Conservation (phyloP, 2,888 invertebrate genomes). For the Enoplolaimus lenunculus region DNA sequence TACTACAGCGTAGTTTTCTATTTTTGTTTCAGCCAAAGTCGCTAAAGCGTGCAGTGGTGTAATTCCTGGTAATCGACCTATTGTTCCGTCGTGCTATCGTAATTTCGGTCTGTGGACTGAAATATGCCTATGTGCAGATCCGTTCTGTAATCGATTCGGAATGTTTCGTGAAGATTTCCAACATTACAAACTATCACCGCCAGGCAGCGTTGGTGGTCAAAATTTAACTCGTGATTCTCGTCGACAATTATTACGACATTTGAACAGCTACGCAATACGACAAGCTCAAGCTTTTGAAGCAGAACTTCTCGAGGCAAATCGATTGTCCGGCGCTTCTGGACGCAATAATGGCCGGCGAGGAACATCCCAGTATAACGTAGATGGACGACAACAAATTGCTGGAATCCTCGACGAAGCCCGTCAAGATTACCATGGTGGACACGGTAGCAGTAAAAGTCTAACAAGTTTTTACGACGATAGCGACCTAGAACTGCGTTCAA, state of each 20-base stretch:
- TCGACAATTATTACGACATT: neutral
- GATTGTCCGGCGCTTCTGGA: too few species aligned
- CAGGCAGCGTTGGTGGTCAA: neutral
- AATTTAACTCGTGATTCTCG: neutral
- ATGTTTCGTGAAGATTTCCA: conserved; percentile 15
- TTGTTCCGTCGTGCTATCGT: conserved; percentile 13
- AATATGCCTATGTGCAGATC: conserved; percentile 17
- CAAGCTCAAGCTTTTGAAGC: neutral
- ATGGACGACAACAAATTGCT: neutral
- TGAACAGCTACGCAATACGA: neutral
- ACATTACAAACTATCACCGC: neutral
- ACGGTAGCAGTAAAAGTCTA: too few species aligned
- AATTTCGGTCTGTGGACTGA: conserved; percentile 11
- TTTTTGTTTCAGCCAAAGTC: conserved; percentile 8
- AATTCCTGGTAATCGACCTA: neutral
- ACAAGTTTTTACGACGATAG: neutral
- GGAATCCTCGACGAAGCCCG: neutral
- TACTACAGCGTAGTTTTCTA: too few species aligned
- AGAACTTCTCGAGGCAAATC: too few species aligned
- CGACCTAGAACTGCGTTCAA: neutral
- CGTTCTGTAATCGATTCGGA: conserved; percentile 9
- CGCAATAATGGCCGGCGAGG: neutral
- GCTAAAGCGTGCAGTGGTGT: conserved; percentile 7
- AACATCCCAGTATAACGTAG: neutral
- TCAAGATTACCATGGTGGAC: neutral